Evolutionary conservation across 2,888 invertebrate genomes (phyloP).

Genomic region (Ganaspis brasiliensis): DNA sequence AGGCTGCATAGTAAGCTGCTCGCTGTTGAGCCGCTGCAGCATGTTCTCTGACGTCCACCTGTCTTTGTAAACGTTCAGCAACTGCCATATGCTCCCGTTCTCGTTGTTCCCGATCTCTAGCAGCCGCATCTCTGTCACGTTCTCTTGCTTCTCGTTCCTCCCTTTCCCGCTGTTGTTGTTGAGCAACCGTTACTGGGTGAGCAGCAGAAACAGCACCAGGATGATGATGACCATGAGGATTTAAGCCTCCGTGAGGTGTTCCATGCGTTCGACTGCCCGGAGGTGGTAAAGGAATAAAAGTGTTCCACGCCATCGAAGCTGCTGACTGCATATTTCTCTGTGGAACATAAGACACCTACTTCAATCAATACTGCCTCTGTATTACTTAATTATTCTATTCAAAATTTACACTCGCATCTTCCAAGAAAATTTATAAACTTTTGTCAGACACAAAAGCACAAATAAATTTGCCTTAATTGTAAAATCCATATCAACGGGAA

Average conservation of each 20-base stretch:
- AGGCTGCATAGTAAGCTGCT: constrained; percentile 81
- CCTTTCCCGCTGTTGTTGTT: constrained; percentile 71
- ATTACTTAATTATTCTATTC: neutral
- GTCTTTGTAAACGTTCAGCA: constrained; percentile 76
- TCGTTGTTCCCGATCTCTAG: constrained; percentile 62
- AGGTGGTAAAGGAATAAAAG: constrained; percentile 75
- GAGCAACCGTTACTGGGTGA: constrained; percentile 73
- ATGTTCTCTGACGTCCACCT: constrained; percentile 76
- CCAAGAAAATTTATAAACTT: neutral
- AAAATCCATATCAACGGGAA: too few species aligned
- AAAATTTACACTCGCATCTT: neutral
- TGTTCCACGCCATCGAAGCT: constrained; percentile 77
- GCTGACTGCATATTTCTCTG: constrained; percentile 79
- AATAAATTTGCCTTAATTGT: too few species aligned
- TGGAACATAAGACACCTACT: constrained; percentile 78
- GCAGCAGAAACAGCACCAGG: constrained; percentile 66
- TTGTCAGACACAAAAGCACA: too few species aligned
- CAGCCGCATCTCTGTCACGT: constrained; percentile 62
- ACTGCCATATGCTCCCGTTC: constrained; percentile 74
- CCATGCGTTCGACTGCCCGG: constrained; percentile 74
- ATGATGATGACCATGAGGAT: constrained; percentile 74
- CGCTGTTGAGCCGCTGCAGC: constrained; percentile 81
- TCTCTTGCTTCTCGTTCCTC: constrained; percentile 68
- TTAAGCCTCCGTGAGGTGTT: constrained; percentile 69
- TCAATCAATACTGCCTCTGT: constrained; percentile 76